Evolutionary conservation across 2,888 invertebrate genomes (phyloP), one percentile per base, ranked within the genome.

Genomic region (Phania funesta): DNA sequence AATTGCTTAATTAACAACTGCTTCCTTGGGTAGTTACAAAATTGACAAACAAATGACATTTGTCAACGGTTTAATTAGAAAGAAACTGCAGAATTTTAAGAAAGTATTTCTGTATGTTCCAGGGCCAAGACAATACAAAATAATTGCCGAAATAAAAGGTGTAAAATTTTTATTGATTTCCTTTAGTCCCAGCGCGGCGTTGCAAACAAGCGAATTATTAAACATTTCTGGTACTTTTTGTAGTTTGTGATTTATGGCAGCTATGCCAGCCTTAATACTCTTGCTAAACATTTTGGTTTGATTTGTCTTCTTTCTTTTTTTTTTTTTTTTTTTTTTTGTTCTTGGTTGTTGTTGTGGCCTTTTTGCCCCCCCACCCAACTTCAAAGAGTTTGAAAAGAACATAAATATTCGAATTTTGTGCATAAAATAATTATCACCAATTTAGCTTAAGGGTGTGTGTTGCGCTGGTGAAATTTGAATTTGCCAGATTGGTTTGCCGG

Each of bases 381-480:
- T 76, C 58, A 76, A 76, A 76, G 68, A 52, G 62, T 62, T 62
- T 70, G 35, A 26, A 46, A 22, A 56, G 41, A 22, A 60, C 50
- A 68, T 68, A 62, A 77, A 77, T 77, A 70, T 70, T 62, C 70
- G 46, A 20, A 54, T 70, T 68, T 70, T 60, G 24, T 64, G 73
- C 73, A 74, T 56, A 77, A 81, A 81, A 77, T 81, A 81, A 81
- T 81, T 81, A 81, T 77, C 76, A 73, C 54, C 77, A 77, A 81
- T 81, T 81, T 77, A 32, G 56, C 81, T 77, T 77, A 67, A 77
- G 73, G 81, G 73, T 77, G 73, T 81, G n/a, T n/a, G n/a, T n/a
- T n/a, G n/a, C 70, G 70, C 62, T 77, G 62, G 62, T 54, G 26
- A 62, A 62, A 60, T 65, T 75, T 65, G 22, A 70, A 70, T 68